These are phyloP conservation scores for Pangasianodon hypophthalmus DNA, from an alignment of 2,113 vertebrate species.

Conservation along the genomic window DNA sequence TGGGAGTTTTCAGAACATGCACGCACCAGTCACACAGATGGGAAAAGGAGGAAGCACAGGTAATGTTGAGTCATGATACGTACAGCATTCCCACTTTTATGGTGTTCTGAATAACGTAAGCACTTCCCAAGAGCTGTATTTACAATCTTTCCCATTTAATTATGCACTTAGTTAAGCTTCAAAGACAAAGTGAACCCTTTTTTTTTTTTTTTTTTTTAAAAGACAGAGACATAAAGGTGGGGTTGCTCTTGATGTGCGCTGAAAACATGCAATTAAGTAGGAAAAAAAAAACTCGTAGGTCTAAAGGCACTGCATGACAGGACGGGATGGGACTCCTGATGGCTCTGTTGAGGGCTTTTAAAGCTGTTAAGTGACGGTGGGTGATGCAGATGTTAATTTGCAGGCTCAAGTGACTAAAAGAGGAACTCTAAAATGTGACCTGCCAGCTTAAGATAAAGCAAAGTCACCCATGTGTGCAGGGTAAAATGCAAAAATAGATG, in stretches of 20 bases:
- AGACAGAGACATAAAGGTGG: slow-evolving; percentile 52
- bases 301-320: neutral
- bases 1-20: slow-evolving; percentile 47
- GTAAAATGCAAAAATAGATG: neutral
- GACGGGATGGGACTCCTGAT: neutral
- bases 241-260: slow-evolving; percentile 35
- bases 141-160: neutral
- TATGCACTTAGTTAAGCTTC: neutral
- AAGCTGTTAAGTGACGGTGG: neutral
- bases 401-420: neutral
- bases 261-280: slow-evolving; percentile 40
- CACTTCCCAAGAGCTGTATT: neutral
- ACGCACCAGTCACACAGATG: slow-evolving; percentile 37
- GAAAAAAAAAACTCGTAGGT: neutral
- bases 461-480: slow-evolving; percentile 5
- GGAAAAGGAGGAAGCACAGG: slow-evolving; percentile 42
- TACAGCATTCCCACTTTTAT: slow-evolving; percentile 54
- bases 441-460: slow-evolving; percentile 5
- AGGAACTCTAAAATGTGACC: neutral
- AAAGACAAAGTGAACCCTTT: neutral
- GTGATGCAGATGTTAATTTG: slow-evolving; percentile 22
- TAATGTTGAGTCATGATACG: slow-evolving; percentile 45
- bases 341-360: neutral
- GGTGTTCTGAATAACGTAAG: neutral
- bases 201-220: neutral